phyloP scores from a whole-genome alignment of 2,888 invertebrate species.

The Xestia ashworthii region DNA sequence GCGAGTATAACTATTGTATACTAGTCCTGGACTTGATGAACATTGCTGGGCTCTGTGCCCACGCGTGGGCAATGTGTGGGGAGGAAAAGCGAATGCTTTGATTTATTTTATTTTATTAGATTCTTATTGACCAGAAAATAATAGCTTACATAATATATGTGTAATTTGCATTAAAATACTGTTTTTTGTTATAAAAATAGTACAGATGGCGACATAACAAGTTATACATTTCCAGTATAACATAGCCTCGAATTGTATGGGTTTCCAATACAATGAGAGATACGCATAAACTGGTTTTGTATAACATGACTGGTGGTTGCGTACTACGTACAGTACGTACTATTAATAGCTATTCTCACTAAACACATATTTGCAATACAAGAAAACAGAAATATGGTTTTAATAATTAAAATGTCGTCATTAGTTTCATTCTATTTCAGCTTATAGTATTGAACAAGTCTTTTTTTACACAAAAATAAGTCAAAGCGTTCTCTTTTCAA shows the following conservation, averaged over 20 bases:
- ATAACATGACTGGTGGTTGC: too few relatives aligned
- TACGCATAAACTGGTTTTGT: too few relatives aligned
- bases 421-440: not conserved
- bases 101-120: not conserved
- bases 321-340: too few relatives aligned
- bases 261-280: too few relatives aligned
- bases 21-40: slow-evolving; percentile 83
- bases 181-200: not conserved
- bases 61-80: slow-evolving; percentile 24
- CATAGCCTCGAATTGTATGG: too few relatives aligned
- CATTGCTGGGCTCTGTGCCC: slow-evolving; percentile 43
- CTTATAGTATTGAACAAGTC: not conserved
- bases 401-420: not conserved
- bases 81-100: slow-evolving; percentile 41
- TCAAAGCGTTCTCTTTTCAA: slow-evolving; percentile 47
- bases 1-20: slow-evolving; percentile 81
- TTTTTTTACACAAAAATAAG: not conserved
- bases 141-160: not conserved
- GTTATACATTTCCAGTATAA: too few relatives aligned
- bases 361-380: not conserved
- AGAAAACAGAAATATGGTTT: not conserved
- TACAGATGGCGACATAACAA: too few relatives aligned
- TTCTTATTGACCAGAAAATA: not conserved
- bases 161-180: not conserved
- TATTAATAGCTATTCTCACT: not conserved